These are phyloP conservation scores for Eulithis testata DNA, from an alignment of 2,888 invertebrate species.

Conservation along the genomic window DNA sequence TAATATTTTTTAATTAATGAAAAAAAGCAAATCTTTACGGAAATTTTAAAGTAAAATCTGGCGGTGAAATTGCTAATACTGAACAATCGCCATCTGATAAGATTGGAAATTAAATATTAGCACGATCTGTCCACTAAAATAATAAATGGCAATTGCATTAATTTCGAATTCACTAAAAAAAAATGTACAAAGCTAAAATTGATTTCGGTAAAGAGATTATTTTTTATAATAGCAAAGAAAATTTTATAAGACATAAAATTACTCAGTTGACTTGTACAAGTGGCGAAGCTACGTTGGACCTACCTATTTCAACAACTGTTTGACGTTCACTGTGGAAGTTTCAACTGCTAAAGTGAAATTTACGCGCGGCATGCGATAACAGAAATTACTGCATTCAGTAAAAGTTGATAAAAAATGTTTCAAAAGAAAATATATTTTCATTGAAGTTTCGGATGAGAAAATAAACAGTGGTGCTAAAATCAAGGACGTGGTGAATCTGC, in stretches of 20 bases:
- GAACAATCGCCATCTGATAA: constrained; percentile 70
- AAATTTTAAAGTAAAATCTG: constrained; percentile 48
- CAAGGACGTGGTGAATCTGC: constrained; percentile 46
- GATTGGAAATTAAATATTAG: constrained; percentile 50
- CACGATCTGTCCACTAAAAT: constrained; percentile 60
- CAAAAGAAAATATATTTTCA: constrained; percentile 30
- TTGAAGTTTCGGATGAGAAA: constrained; percentile 29
- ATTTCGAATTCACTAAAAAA: constrained; percentile 2
- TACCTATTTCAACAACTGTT: constrained; percentile 67
- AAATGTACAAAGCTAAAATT: constrained; percentile 9
- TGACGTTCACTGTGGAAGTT: constrained; percentile 61
- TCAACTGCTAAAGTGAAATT: constrained; percentile 62
- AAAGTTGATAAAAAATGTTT: constrained; percentile 39
- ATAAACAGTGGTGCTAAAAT: constrained; percentile 12
- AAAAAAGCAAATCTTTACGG: too few relatives aligned
- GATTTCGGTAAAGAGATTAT: constrained; percentile 14
- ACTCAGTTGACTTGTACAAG: constrained; percentile 42
- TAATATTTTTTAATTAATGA: background rate
- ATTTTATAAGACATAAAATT: constrained; percentile 30
- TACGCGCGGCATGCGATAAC: constrained; percentile 67
- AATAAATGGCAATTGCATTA: background rate
- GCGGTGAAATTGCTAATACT: constrained; percentile 55
- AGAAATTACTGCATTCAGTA: constrained; percentile 52
- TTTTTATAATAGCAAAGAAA: constrained; percentile 15
- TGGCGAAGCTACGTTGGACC: constrained; percentile 54